Conservation (phyloP, 2,888 invertebrate genomes). For the Erpobdella octoculata region DNA sequence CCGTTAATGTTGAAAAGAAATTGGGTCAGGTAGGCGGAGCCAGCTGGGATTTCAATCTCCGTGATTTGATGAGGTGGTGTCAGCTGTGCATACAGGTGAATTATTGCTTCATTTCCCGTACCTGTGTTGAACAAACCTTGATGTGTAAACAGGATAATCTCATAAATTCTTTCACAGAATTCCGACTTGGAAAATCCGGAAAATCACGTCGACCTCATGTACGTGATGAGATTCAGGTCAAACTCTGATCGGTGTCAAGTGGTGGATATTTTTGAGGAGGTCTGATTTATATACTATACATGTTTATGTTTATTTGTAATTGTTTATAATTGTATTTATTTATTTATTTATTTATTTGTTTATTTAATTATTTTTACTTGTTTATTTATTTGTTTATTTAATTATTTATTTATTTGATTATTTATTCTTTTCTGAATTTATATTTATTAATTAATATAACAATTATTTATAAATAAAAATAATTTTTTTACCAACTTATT, state of each 20-base stretch:
- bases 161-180: background rate
- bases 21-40: background rate
- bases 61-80: slow-evolving; percentile 89
- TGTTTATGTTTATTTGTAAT: background rate
- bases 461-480: too few species aligned
- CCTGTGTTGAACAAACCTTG: too few species aligned
- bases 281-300: background rate
- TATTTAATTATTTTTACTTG: too few species aligned
- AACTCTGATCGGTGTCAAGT: background rate
- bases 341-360: too few species aligned
- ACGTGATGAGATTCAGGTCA: slow-evolving; percentile 6
- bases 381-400: too few species aligned
- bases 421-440: too few species aligned
- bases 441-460: too few species aligned
- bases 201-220: background rate
- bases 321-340: background rate
- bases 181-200: background rate
- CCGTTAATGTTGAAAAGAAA: background rate
- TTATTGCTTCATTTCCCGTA: too few species aligned
- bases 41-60: slow-evolving; percentile 76
- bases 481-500: too few species aligned
- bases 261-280: background rate
- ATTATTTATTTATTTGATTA: too few species aligned
- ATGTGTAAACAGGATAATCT: slow-evolving; percentile 39
- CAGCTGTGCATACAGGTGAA: slow-evolving; percentile 58